Evolutionary conservation across 1,140 invertebrate genomes (phyloP), one percentile per base, ranked within the genome.

Genomic region (Drosophila malerkotliana): DNA sequence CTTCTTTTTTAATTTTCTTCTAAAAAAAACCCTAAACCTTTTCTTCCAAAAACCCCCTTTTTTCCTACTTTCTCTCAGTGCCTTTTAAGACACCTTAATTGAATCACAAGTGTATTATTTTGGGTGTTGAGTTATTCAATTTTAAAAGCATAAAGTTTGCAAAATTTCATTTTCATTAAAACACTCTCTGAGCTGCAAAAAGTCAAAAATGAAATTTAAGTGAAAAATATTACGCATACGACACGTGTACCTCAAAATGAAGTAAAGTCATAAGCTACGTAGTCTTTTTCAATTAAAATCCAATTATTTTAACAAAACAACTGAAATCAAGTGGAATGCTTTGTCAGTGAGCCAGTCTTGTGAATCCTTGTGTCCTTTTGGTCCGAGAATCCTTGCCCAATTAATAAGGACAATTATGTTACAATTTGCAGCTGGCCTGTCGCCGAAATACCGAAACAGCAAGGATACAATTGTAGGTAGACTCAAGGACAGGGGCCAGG

Each of bases 181-280:
- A 30, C 0, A 15, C 32, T 32, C 32, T 10, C 32, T 0, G 12
- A 47, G 0, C 3, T 3, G 0, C 18, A 15, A 44, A 18, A 28
- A 7, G 26, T 1, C 26, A 1, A 28, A 28, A 28, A 28, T 28
- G 5, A 7, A 18, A 28, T 10, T 15, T 2, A 14, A 12, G 4
- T 3, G 0, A 18, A 26, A 26, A 18, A 58, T 21, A 58, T 58
- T 58, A 58, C 56, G 41, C n/a, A 59, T 59, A 59, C 56, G 56
- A 4, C 56, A n/a, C 4, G 56, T 47, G 14, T 7, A 3, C 15
- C 14, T 3, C 32, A 32, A 32, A 32, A 28, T 28, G 26, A 28
- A 28, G 26, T 1, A 28, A 28, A 28, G 26, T 28, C 4, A 28
- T 5, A 28, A 28, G 26, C 26, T 28, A 7, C 21, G 26, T 1